Base-by-base conservation (phyloP, 1,140 invertebrate genomes). In the Holcopasites calliopsidis region DNA sequence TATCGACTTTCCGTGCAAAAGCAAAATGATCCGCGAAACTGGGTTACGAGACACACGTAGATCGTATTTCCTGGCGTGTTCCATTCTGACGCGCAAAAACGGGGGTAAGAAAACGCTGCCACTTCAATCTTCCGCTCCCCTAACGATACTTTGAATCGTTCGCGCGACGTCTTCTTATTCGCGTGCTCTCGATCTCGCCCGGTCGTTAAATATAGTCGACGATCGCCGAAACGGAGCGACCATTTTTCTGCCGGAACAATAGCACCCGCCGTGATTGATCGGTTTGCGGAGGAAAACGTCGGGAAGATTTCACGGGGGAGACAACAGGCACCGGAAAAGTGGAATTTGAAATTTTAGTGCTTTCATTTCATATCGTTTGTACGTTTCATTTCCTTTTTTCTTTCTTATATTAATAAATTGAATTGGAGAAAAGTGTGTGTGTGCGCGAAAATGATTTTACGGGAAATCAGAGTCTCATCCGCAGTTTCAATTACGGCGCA, bases 131-230 rank as follows among this genome's bases (percentile, higher is more conserved):
- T 66, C 50, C 71, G 11, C 35, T 42, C 28, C 38, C 38, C 50
- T 73, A 73, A 73, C 71, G 71, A 73, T 73, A 73, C 71, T 73
- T 73, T 73, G 60, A 65, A 62, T 73, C 70, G 49, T 73, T 65
- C 60, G 44, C 38, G 60, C 38, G 31, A 7, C 49, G 35, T 73
- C 49, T 73, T 73, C 71, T 65, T 66, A 73, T 44, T 55, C 71
- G 49, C 47, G 13, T n/a, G 50, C 28, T 44, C 50, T 38, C 61
- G 33, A 61, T 55, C 71, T 26, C 60, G 44, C 3, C 11, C 0
- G 6, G 26, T 40, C 49, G 60, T 73, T 73, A 55, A 73, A 73
- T 65, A 47, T 55, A 65, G 61, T 26, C 70, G 28, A 16, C 35
- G 60, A 73, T 54, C 60, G 38, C 3, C 31, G 10, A 54, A 73